A percentile compares a stretch with the other conserved stretches of the same genome.
These are phyloP conservation scores for Halesus radiatus DNA, from an alignment of 1,140 invertebrate genomes.

Conservation along the genomic window DNA sequence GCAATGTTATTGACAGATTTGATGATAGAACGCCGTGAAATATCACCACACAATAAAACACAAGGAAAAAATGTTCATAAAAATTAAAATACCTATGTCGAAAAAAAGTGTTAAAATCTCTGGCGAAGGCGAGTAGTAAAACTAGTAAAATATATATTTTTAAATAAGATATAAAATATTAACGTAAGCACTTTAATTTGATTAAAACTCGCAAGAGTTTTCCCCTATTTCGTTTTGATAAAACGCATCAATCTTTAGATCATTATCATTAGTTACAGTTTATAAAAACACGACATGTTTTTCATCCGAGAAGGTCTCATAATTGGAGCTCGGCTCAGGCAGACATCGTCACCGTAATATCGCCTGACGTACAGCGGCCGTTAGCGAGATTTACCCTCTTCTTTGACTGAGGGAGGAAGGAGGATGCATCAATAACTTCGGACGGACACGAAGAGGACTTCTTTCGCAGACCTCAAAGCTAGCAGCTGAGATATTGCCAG, in stretches of 20 bases:
- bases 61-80: no score
- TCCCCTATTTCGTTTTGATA: neutral
- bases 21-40: no score
- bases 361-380: conserved; percentile 17
- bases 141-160: no score
- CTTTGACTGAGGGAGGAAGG: neutral
- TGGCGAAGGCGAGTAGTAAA: no score
- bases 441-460: conserved; percentile 28
- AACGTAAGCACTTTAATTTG: no score
- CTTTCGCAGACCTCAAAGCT: conserved; percentile 38
- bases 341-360: conserved; percentile 34
- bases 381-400: conserved; percentile 17
- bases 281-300: conserved; percentile 13
- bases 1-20: no score
- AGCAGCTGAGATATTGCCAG: conserved; percentile 29
- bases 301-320: conserved; percentile 13
- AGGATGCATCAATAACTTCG: conserved; percentile 29
- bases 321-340: neutral
- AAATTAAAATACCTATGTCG: no score
- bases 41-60: no score
- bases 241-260: neutral
- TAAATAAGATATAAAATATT: no score
- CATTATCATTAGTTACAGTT: conserved; percentile 6
- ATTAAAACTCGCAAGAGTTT: no score
- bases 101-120: no score